Base-by-base conservation (phyloP, 64 coral and sea anemone genomes). In the Cladopsammia gracilis region DNA sequence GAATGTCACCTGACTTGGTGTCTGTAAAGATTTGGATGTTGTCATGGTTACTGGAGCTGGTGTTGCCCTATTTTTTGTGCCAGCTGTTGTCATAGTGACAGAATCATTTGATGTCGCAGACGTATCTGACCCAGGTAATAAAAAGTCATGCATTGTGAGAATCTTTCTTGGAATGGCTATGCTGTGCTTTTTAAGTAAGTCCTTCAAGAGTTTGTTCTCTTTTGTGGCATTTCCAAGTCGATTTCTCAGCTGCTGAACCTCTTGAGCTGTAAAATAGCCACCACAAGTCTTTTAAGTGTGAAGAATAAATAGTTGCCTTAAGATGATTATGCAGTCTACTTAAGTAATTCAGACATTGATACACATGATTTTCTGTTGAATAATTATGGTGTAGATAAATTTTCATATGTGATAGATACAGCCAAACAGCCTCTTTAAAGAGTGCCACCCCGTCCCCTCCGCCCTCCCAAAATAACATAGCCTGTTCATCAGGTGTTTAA, bases 121-220 rank as follows among this genome's bases (percentile, higher is more conserved):
- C 48, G 44, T 47, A 60, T 66, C 19, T 8, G 90, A 50, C 11
- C 14, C 86, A 51, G 22, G 48, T 44, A 57, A 25, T 26, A 48
- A n/a, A 73, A 89, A 71, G 48, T 77, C 79, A 18, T 75, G 14
- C 20, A 60, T 56, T 12, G 85, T 42, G 19, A 66, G 19, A 50
- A 75, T 44, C 9, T 59, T 85, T 47, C 90, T 77, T 58, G 92
- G 92, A 65, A 98, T 82, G 43, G 14, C 72, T 48, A 98, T 88
- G 26, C 79, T 66, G 11, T 87, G 79, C 11, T 87, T 94, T 45
- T 88, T 87, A 12, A 98, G 72, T n/a, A 98, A 77, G 25, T 91
- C 80, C 49, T 42, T 64, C 5, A 98, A 88, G 12, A 81, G 74
- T 52, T 91, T 70, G 54, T 92, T 96, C 62, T 96, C 87, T 60